Evolutionary conservation across 2,113 vertebrate genomes (phyloP).

Genomic region (Macrotus californicus): DNA sequence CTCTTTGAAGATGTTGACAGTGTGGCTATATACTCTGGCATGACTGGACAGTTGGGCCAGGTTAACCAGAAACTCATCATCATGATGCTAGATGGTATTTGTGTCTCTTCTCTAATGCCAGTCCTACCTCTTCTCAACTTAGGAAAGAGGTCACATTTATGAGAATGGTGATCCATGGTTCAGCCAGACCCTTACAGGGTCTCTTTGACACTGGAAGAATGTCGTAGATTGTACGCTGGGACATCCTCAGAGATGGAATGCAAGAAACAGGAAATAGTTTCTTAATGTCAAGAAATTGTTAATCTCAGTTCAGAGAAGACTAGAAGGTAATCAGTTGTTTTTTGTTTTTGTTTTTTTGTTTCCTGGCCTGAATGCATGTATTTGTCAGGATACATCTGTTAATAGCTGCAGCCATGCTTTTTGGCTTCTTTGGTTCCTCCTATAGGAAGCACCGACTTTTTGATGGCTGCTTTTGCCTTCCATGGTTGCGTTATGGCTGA

Average conservation of each 20-base stretch:
- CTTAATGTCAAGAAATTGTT: conserved; percentile 3
- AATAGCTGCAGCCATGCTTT: not conserved
- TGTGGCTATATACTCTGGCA: not conserved
- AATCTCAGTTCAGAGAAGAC: not conserved
- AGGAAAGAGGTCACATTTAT: not conserved
- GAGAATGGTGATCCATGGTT: not conserved
- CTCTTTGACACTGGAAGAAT: not conserved
- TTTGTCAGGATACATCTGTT: not conserved
- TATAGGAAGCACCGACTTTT: not conserved
- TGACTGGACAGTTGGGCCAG: not conserved
- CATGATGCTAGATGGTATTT: not conserved
- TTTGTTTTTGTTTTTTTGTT: too few relatives aligned
- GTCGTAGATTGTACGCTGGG: not conserved
- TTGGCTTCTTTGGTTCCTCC: not conserved
- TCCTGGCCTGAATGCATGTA: not conserved
- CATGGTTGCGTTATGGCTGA: not conserved
- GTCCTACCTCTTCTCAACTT: not conserved
- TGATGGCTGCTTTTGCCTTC: not conserved
- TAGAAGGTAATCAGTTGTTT: not conserved
- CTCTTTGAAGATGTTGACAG: conserved; percentile 10
- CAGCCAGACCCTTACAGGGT: not conserved
- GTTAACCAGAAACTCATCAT: not conserved
- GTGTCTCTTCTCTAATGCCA: not conserved
- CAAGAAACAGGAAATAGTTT: not conserved
- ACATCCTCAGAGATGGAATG: not conserved